Conservation (phyloP, 2,888 invertebrate species). For the Erpobdella octoculata region DNA sequence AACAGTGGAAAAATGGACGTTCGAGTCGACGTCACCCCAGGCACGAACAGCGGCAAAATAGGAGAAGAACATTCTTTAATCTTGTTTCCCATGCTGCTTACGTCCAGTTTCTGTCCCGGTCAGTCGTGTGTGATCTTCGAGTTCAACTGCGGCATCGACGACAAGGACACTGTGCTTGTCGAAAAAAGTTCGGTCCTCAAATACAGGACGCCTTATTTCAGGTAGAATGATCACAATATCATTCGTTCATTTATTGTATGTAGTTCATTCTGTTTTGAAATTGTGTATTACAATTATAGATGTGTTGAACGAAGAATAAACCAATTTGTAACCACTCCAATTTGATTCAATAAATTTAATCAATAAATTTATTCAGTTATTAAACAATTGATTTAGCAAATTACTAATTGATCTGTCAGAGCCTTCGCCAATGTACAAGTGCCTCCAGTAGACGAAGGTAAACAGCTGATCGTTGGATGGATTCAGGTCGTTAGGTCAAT, state of each 20-base stretch:
- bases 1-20: background rate
- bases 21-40: background rate
- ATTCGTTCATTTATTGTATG: background rate
- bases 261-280: no score
- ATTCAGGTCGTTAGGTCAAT: constrained; percentile 52
- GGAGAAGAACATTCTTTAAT: no score
- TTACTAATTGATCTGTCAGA: constrained; percentile 38
- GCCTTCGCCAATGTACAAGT: constrained; percentile 48
- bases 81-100: no score
- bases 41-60: background rate
- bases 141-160: constrained; percentile 27
- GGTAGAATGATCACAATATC: constrained; percentile 23
- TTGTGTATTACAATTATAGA: no score
- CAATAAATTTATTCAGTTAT: background rate
- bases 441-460: constrained; percentile 44
- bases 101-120: no score
- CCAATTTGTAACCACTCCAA: no score
- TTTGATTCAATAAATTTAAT: no score
- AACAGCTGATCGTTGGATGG: constrained; percentile 51
- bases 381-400: background rate
- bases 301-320: no score
- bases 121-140: no score
- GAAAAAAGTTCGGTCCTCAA: constrained; percentile 34
- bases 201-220: constrained; percentile 37
- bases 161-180: constrained; percentile 23